Evolutionary conservation across 2,888 invertebrate genomes (phyloP).

Genomic region (Molanna angustata): DNA sequence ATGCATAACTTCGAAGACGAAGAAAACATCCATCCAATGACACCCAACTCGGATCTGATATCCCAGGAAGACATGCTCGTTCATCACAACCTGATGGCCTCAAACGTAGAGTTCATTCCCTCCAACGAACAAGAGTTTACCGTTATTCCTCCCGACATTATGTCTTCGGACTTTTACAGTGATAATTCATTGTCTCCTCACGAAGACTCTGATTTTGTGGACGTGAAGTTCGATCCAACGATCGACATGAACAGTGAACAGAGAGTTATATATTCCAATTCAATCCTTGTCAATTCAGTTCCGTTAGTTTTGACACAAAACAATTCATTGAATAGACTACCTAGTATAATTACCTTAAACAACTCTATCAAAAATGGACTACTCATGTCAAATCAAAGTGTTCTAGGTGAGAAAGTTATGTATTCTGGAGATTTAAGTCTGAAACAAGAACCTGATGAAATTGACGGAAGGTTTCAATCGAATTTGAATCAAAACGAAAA

Average conservation of each 20-base stretch:
- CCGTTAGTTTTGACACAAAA: conserved; percentile 15
- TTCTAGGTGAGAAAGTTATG: conserved; percentile 44
- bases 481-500: conserved; percentile 45
- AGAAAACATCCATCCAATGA: conserved; percentile 58
- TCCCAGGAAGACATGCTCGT: conserved; percentile 50
- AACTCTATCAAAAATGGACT: conserved; percentile 7
- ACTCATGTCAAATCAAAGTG: conserved; percentile 44
- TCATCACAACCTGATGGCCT: conserved; percentile 49
- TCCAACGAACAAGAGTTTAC: conserved; percentile 52
- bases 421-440: conserved; percentile 50
- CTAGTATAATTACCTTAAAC: conserved; percentile 1
- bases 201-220: conserved; percentile 43
- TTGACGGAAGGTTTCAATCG: conserved; percentile 46
- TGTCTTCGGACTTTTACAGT: conserved; percentile 40
- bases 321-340: conserved; percentile 7
- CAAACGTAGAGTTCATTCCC: conserved; percentile 52
- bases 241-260: conserved; percentile 39
- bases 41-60: conserved; percentile 50
- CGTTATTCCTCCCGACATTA: conserved; percentile 47
- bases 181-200: conserved; percentile 47
- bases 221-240: conserved; percentile 49
- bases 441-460: conserved; percentile 42
- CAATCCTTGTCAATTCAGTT: conserved; percentile 12
- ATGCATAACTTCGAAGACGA: conserved; percentile 58
- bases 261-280: conserved; percentile 15